Conservation (phyloP, 1,140 invertebrate genomes). For the Anoplolepis gracilipes region DNA sequence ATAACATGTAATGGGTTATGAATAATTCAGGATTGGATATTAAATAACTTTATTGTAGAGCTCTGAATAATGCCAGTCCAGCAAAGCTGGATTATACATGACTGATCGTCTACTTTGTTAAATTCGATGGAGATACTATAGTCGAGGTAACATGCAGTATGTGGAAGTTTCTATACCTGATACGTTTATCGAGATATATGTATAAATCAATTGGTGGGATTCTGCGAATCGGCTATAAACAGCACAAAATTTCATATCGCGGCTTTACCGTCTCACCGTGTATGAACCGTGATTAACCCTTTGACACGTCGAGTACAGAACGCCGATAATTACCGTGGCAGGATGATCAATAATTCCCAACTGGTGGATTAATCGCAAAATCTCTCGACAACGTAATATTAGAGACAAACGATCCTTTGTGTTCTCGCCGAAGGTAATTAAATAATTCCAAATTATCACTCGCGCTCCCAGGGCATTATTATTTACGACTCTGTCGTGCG, state of each 20-base stretch:
- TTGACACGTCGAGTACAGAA: constrained; percentile 60
- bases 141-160: background rate
- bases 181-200: constrained; percentile 30
- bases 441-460: constrained; percentile 57
- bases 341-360: constrained; percentile 62
- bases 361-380: constrained; percentile 58
- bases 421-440: constrained; percentile 51
- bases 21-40: constrained; percentile 37
- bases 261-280: constrained; percentile 52
- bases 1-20: background rate
- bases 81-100: constrained; percentile 38
- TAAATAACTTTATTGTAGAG: constrained; percentile 35
- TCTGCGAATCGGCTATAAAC: constrained; percentile 50
- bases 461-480: constrained; percentile 32
- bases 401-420: constrained; percentile 51
- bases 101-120: constrained; percentile 45
- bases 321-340: constrained; percentile 60
- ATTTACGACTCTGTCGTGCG: constrained; percentile 25
- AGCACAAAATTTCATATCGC: constrained; percentile 58
- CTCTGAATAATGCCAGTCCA: constrained; percentile 27
- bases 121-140: constrained; percentile 52
- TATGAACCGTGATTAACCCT: constrained; percentile 56
- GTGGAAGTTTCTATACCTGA: constrained; percentile 34
- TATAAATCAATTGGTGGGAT: constrained; percentile 43
- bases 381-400: constrained; percentile 43